Conservation (phyloP, 2,797 vertebrate genomes). For the Chaetophractus vellerosus region DNA sequence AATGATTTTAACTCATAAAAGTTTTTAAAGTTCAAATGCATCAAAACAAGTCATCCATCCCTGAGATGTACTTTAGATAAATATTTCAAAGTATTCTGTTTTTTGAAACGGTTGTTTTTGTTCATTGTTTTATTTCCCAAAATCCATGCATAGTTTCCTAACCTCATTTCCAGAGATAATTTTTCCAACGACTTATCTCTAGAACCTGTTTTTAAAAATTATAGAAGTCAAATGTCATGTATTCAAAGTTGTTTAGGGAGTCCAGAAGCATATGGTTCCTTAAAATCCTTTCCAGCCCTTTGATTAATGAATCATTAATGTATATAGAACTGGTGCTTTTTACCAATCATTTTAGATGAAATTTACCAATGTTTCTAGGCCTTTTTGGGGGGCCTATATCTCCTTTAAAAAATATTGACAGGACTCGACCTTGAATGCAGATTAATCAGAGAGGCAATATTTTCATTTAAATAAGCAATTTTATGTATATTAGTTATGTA, state of each 20-base stretch:
- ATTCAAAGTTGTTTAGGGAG: neutral
- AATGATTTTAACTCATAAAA: constrained; percentile 68
- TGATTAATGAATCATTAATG: constrained; percentile 21
- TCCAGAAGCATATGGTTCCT: neutral
- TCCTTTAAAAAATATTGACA: neutral
- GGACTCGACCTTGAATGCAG: constrained; percentile 3
- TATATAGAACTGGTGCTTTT: constrained; percentile 23
- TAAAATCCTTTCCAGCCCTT: constrained; percentile 55
- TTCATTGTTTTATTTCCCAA: constrained; percentile 13
- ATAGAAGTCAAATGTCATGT: constrained; percentile 51
- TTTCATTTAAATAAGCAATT: constrained; percentile 40
- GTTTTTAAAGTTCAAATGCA: constrained; percentile 69
- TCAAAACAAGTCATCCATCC: constrained; percentile 56
- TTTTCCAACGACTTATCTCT: constrained; percentile 69
- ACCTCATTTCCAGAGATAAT: constrained; percentile 63
- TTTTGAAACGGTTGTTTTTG: constrained; percentile 18
- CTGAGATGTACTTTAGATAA: constrained; percentile 65
- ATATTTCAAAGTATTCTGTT: constrained; percentile 52
- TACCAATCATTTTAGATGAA: constrained; percentile 41
- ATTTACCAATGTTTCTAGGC: constrained; percentile 8
- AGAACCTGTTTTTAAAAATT: constrained; percentile 49
- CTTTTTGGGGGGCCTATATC: neutral
- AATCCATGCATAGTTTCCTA: constrained; percentile 58
- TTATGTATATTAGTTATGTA: neutral
- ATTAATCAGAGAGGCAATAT: neutral